Conservation (phyloP, 2,888 invertebrate genomes). For the Suillia variegata region DNA sequence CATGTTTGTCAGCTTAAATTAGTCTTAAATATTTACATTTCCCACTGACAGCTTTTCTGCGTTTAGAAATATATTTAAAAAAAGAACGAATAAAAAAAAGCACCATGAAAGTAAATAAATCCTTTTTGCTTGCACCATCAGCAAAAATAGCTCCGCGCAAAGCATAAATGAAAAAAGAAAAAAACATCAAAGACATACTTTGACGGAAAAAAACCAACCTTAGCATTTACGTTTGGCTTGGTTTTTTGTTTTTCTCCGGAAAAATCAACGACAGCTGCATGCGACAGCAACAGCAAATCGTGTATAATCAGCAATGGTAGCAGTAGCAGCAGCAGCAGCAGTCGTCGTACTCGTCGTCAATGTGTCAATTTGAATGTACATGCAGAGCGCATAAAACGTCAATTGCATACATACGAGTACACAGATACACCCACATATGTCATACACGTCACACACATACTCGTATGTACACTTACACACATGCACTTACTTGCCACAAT, state of each 20-base stretch:
- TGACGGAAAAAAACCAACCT: background rate
- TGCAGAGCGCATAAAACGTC: background rate
- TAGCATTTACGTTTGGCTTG: background rate
- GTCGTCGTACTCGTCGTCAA: no score
- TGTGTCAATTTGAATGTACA: conserved; percentile 11
- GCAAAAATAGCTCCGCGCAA: no score
- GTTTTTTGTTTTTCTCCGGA: background rate
- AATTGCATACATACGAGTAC: background rate
- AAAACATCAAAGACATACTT: no score
- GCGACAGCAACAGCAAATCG: conserved; percentile 43
- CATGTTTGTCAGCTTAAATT: no score
- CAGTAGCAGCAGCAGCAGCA: no score
- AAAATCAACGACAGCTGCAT: conserved; percentile 36
- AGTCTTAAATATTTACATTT: no score
- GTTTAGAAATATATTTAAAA: no score
- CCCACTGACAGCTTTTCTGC: no score
- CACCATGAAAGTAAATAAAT: conserved; percentile 4
- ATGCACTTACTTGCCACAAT: background rate
- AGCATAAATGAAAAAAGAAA: no score
- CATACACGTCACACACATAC: conserved; percentile 6
- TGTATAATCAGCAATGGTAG: conserved; percentile 9
- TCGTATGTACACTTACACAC: background rate
- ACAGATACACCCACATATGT: background rate
- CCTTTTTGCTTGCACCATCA: conserved; percentile 7
- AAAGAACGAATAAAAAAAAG: background rate